Base-by-base conservation (phyloP, 2,888 invertebrate genomes). In the Orchesellides sinensis region DNA sequence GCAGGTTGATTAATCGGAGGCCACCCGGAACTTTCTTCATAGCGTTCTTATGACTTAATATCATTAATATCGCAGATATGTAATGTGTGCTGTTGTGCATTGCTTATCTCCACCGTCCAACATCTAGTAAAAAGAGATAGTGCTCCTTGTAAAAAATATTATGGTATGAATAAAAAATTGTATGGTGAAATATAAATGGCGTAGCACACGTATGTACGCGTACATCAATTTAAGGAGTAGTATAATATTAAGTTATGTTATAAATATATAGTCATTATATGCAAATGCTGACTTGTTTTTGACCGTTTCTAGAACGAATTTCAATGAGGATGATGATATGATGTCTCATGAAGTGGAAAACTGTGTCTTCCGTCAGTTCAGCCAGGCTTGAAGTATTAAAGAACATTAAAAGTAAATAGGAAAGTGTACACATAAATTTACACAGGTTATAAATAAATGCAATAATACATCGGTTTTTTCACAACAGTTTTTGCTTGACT, bases 1-100 rank as follows among this genome's bases (percentile, higher is more conserved):
- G 82, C 82, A 82, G 82, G 82, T 82, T 82, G 82, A 82, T 82
- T 82, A 82, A 82, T 82, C 82, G 75, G 82, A 82, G 82, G 75
- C 82, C 82, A 82, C 82, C 82, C 82, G 82, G 82, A 82, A 82
- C 82, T 82, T 82, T 82, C 74, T 82, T 82, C 70, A 75, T 75
- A 70, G 68, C 70, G 65, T 75, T 82, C 82, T 70, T 82, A 82
- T 75, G 70, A 75, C 75, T 79, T 79, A 65, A 70, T 82, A 69
- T 82, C 75, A 82, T 82, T 82, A 82, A 75, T 82, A 75, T 59
- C 61, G 70, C 54, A 61, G 54, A n/a, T n/a, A 54, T 69, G 65
- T 40, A 35, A 66, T n/a, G n/a, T n/a, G n/a, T n/a, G n/a, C n/a
- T 68, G 70, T 70, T 59, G 40, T 29, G 61, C 52, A 27, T n/a